A percentile compares a stretch with the other conserved stretches of the same genome.
Conservation (phyloP, 2,888 invertebrate genomes). For the Phengaris alcon region DNA sequence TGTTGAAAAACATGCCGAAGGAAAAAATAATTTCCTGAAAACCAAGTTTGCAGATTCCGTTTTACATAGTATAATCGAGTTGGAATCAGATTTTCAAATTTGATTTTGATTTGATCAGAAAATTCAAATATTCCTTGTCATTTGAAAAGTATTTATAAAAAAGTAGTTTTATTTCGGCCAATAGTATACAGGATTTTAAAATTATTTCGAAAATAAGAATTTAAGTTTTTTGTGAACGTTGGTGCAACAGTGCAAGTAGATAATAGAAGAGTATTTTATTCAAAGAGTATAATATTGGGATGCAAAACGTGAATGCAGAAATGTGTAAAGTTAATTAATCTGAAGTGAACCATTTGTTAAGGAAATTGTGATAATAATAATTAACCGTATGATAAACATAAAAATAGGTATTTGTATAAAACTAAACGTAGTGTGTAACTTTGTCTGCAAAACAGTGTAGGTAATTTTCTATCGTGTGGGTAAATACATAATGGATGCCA, state of each 20-base stretch:
- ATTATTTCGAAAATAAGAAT: neutral
- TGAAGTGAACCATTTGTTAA: neutral
- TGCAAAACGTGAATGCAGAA: neutral
- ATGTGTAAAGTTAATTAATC: neutral
- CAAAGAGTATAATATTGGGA: neutral
- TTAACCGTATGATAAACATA: neutral
- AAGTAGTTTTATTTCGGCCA: no score
- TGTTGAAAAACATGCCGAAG: neutral
- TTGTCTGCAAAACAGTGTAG: neutral
- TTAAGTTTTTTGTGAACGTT: neutral
- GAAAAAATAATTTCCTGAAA: neutral
- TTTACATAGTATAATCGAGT: no score
- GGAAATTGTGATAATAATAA: neutral
- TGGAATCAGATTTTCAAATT: no score
- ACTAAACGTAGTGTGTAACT: neutral
- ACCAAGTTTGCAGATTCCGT: neutral
- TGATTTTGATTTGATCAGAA: no score
- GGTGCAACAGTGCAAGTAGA: neutral
- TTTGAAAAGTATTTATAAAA: no score
- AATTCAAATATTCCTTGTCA: no score
- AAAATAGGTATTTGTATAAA: neutral
- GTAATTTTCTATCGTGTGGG: neutral
- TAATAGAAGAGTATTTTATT: neutral
- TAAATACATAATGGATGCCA: constrained; percentile 10
- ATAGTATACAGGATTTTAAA: no score